A percentile compares a stretch with the other conserved stretches of the same genome.
Conservation (phyloP, 2,888 invertebrate genomes). For the Apomyelois bistriatella region DNA sequence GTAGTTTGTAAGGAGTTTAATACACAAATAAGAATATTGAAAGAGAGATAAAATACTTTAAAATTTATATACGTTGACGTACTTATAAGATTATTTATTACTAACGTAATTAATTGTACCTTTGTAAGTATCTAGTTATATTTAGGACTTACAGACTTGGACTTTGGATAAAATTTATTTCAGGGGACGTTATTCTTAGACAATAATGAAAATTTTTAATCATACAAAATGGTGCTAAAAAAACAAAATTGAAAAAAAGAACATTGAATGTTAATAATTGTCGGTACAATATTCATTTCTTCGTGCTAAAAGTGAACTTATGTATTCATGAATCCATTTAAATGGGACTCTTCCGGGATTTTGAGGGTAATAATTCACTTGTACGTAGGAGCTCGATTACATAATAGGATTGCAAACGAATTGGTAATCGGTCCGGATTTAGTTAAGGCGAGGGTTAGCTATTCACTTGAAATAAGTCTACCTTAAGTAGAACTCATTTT, state of each 20-base stretch:
- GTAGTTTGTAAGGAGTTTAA: conserved; percentile 52
- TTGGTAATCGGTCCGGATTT: conserved; percentile 6
- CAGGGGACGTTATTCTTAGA: too few relatives aligned
- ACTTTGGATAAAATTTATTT: too few relatives aligned
- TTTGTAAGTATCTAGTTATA: too few relatives aligned
- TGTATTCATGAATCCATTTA: conserved; percentile 12
- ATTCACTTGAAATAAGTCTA: background rate
- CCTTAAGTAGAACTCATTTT: background rate
- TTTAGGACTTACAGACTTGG: too few relatives aligned
- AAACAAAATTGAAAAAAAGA: background rate
- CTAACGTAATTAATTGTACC: too few relatives aligned
- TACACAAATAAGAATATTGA: conserved; percentile 22
- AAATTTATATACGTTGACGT: background rate
- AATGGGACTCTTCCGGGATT: conserved; percentile 7
- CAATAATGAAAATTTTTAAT: too few relatives aligned
- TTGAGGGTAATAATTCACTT: conserved; percentile 10
- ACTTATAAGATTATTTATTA: too few relatives aligned
- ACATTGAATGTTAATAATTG: background rate
- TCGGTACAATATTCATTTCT: background rate
- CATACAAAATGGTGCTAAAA: background rate
- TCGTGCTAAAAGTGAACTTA: conserved; percentile 10
- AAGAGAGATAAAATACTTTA: background rate
- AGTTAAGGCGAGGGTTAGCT: background rate
- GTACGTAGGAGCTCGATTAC: conserved; percentile 6
- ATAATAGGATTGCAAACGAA: conserved; percentile 11